Evolutionary conservation across 2,888 invertebrate species (phyloP).

Genomic region (Phragmatobia fuliginosa): DNA sequence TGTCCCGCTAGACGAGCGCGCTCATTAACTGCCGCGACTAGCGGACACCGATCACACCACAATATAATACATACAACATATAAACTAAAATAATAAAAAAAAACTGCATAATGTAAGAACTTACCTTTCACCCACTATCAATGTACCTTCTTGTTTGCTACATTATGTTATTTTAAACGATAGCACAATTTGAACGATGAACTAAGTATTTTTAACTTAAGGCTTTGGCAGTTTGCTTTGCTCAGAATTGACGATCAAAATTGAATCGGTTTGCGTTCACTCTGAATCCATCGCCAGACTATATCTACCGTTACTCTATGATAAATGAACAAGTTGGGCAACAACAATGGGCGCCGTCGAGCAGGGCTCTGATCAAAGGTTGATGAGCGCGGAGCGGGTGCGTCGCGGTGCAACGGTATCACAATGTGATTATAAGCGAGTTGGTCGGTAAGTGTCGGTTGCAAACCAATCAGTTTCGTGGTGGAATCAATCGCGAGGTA

Average conservation of each 20-base stretch:
- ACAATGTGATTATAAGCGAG: constrained; percentile 45
- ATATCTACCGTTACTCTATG: constrained; percentile 30
- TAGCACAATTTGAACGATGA: constrained; percentile 9
- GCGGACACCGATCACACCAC: constrained; percentile 2
- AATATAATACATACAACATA: neutral
- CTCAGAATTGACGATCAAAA: constrained; percentile 20
- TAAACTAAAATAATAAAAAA: constrained; percentile 22
- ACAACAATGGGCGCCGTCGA: constrained; percentile 19
- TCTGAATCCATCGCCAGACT: constrained; percentile 31
- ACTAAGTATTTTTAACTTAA: constrained; percentile 16
- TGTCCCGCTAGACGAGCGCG: constrained; percentile 64
- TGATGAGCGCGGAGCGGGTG: constrained; percentile 17
- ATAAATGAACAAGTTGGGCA: constrained; percentile 26
- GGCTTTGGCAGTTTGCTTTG: neutral
- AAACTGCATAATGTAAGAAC: too few relatives aligned
- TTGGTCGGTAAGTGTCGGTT: constrained; percentile 37
- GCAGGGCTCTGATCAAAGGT: constrained; percentile 19
- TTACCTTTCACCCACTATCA: too few relatives aligned
- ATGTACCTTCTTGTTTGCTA: too few relatives aligned
- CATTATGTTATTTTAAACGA: too few relatives aligned
- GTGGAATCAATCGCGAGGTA: constrained; percentile 43
- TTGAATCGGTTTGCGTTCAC: constrained; percentile 28
- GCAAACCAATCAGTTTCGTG: constrained; percentile 36
- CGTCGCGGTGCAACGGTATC: constrained; percentile 27
- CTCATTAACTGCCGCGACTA: constrained; percentile 15